phyloP scores from a whole-genome alignment of 1,140 invertebrate species.

The Aleiodes sp. region DNA sequence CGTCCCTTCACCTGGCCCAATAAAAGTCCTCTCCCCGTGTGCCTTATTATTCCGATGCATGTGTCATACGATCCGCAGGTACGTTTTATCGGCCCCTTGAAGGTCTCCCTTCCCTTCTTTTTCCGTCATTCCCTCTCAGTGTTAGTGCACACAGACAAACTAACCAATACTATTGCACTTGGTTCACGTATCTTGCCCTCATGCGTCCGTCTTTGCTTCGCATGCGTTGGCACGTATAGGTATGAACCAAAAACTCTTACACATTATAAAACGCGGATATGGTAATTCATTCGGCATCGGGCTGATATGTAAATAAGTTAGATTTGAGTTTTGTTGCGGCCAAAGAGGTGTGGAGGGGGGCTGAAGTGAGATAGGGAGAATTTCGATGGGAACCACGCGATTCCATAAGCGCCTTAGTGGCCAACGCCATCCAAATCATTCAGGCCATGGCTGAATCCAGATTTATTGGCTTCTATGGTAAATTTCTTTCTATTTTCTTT shows the following conservation, averaged over 20 bases:
- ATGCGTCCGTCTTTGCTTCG: neutral
- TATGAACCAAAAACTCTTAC: neutral
- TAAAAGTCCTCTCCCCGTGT: constrained; percentile 43
- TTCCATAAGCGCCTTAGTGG: constrained; percentile 62
- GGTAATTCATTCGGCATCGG: constrained; percentile 61
- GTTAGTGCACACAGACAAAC: constrained; percentile 51
- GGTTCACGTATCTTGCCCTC: constrained; percentile 21
- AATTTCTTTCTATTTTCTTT: neutral
- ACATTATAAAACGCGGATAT: constrained; percentile 50
- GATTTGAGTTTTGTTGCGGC: constrained; percentile 63
- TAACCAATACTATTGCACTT: no score
- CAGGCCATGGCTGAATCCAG: constrained; percentile 51
- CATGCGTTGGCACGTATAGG: constrained; percentile 32
- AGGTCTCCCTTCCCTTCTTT: neutral
- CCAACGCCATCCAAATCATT: constrained; percentile 51
- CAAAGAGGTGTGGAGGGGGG: neutral
- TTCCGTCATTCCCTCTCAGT: constrained; percentile 45
- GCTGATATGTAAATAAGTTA: constrained; percentile 66
- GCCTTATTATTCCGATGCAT: constrained; percentile 32
- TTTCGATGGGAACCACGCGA: constrained; percentile 60
- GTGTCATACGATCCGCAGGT: constrained; percentile 53
- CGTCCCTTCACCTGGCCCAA: constrained; percentile 59
- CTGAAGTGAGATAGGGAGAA: constrained; percentile 20
- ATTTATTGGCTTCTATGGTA: constrained; percentile 60
- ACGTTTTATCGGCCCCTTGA: constrained; percentile 41